These are phyloP conservation scores for Mesoclemmys tuberculata DNA, from an alignment of 2,113 vertebrate genomes.

Conservation along the genomic window DNA sequence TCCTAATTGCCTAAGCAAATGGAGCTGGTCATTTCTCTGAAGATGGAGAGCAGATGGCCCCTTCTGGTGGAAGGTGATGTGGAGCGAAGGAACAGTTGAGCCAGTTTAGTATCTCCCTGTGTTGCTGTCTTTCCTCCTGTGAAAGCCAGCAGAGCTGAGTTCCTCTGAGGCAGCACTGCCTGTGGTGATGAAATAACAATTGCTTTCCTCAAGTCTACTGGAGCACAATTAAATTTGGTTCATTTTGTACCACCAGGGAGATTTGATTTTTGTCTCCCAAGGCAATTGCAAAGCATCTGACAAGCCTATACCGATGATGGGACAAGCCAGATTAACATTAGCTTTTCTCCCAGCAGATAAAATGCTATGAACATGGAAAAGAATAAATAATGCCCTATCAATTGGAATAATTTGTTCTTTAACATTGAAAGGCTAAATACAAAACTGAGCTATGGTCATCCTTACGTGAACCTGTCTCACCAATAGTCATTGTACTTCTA, in stretches of 20 bases:
- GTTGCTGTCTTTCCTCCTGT: background rate
- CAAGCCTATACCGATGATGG: background rate
- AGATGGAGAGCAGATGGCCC: fast-evolving
- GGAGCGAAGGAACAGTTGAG: background rate
- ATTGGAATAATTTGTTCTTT: background rate
- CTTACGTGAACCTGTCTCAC: background rate
- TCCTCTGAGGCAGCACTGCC: background rate
- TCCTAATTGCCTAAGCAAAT: background rate
- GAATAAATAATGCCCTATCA: background rate
- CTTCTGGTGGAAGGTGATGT: background rate
- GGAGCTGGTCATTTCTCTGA: background rate
- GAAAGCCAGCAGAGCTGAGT: background rate
- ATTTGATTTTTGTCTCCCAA: background rate
- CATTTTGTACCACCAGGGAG: background rate
- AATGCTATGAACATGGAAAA: background rate
- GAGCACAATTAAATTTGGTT: background rate
- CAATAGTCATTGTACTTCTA: background rate
- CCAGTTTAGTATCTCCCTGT: background rate
- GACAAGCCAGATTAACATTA: background rate
- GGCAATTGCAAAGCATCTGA: background rate
- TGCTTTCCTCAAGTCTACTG: background rate
- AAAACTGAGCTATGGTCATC: background rate
- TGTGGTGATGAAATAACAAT: background rate
- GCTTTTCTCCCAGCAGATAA: no score
- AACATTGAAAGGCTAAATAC: background rate